Evolutionary conservation across 1,140 invertebrate genomes (phyloP).

Genomic region (Drosophila sproati): DNA sequence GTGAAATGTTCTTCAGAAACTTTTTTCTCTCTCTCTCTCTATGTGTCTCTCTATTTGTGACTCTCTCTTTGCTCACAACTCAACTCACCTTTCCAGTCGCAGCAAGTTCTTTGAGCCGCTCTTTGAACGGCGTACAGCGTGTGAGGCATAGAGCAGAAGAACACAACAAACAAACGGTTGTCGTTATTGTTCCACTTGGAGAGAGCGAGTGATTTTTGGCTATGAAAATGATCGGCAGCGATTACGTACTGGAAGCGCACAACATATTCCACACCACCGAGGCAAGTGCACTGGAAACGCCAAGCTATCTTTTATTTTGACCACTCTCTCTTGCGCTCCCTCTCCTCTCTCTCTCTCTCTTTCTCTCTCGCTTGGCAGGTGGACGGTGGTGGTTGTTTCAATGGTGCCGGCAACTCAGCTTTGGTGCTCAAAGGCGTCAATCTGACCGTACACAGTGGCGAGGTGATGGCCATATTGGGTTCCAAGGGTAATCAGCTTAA

Average conservation of each 20-base stretch:
- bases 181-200: conserved; percentile 7
- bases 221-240: conserved; percentile 90
- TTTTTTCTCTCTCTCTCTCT: not conserved
- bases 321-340: conserved; percentile 8
- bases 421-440: conserved; percentile 96
- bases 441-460: conserved; percentile 94
- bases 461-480: conserved; percentile 95
- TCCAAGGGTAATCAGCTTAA: conserved; percentile 90
- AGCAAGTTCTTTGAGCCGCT: conserved; percentile 47
- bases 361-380: conserved; percentile 86
- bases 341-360: conserved; percentile 15
- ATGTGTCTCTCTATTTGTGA: not conserved
- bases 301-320: conserved; percentile 47
- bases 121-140: conserved; percentile 60
- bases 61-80: conserved; percentile 22
- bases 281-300: conserved; percentile 86
- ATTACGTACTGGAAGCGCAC: conserved; percentile 93
- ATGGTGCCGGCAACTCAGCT: conserved; percentile 91
- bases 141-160: conserved; percentile 41
- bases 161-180: conserved; percentile 53
- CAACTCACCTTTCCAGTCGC: conserved; percentile 6
- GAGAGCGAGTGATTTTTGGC: conserved; percentile 35
- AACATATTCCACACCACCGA: conserved; percentile 96
- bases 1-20: not conserved
- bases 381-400: conserved; percentile 91